phyloP scores from a whole-genome alignment of 2,113 vertebrate species.

The Athene noctua region DNA sequence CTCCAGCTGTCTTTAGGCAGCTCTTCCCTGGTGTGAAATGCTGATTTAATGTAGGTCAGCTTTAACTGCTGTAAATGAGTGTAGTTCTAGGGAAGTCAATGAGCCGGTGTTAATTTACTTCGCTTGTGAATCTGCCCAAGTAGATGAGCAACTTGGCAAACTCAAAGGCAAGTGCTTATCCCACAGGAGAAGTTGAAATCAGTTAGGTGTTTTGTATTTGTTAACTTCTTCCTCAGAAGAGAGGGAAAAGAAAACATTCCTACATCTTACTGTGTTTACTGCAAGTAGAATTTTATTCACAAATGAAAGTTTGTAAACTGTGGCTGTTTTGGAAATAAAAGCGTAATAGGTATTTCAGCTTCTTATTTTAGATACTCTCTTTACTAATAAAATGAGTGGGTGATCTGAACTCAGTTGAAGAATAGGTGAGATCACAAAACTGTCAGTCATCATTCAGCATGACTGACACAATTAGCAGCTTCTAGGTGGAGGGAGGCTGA shows the following conservation, averaged over 20 bases:
- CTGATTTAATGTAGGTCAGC: background rate
- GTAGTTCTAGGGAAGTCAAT: background rate
- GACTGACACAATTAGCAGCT: conserved; percentile 59
- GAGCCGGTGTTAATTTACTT: background rate
- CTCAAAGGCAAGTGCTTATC: background rate
- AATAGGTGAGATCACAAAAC: conserved; percentile 56
- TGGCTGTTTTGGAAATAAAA: conserved; percentile 68
- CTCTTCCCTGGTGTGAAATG: background rate
- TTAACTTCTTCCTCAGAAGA: background rate
- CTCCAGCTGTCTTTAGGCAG: background rate
- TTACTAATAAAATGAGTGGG: conserved; percentile 50
- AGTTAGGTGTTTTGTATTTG: background rate
- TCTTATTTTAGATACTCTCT: conserved; percentile 38
- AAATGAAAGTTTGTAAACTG: conserved; percentile 33
- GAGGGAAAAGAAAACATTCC: conserved; percentile 37
- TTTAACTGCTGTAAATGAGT: background rate
- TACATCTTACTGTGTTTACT: conserved; percentile 45
- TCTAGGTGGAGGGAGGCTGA: conserved; percentile 17
- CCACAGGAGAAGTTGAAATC: background rate
- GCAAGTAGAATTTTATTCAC: conserved; percentile 46
- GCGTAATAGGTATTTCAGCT: conserved; percentile 43
- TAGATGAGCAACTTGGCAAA: background rate
- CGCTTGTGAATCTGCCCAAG: background rate
- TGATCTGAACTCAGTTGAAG: conserved; percentile 41
- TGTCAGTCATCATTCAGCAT: conserved; percentile 54